phyloP scores from a whole-genome alignment of 1,140 invertebrate species.

The Bombus vancouverensis region DNA sequence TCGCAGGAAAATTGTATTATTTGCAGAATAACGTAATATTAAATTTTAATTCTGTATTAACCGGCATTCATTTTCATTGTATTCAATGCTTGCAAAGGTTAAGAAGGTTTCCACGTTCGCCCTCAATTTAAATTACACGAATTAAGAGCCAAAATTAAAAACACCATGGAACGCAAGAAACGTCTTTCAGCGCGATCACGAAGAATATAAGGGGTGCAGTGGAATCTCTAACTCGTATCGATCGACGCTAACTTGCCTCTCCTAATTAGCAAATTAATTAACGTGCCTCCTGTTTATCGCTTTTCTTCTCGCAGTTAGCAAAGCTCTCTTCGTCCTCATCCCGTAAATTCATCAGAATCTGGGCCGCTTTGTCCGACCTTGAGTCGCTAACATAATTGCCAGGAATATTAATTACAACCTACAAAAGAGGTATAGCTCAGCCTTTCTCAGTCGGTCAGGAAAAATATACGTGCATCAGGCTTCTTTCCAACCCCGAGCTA shows the following conservation, averaged over 20 bases:
- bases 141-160: not conserved
- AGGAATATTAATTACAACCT: conserved; percentile 31
- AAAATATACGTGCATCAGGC: not conserved
- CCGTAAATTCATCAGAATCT: not conserved
- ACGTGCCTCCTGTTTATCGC: conserved; percentile 29
- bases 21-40: too few species aligned
- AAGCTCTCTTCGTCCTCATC: not conserved
- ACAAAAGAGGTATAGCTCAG: not conserved
- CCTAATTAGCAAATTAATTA: conserved; percentile 45
- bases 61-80: too few species aligned
- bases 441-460: too few species aligned
- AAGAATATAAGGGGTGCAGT: too few species aligned
- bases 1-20: too few species aligned
- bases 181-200: too few species aligned
- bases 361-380: not conserved
- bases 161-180: not conserved
- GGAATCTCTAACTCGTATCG: not conserved
- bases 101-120: not conserved
- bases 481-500: not conserved
- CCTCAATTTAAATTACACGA: not conserved
- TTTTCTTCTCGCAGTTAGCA: not conserved
- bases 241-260: not conserved
- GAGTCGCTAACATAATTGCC: conserved; percentile 5
- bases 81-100: not conserved
- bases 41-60: too few species aligned